Conservation (phyloP, 2,888 invertebrate genomes). For the Deroplatys truncata region DNA sequence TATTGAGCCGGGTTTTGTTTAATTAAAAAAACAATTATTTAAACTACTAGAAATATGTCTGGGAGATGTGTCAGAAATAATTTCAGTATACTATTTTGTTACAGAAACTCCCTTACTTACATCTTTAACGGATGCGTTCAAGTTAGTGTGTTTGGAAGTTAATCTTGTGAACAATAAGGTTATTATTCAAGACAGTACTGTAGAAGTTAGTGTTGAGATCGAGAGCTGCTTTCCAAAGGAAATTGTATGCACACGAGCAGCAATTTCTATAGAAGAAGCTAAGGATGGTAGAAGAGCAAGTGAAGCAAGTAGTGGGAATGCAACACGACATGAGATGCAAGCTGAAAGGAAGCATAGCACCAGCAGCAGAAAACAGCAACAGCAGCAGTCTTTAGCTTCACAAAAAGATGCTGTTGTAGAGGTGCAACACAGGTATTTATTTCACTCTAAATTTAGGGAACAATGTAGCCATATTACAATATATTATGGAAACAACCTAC, state of each 20-base stretch:
- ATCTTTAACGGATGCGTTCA: constrained; percentile 55
- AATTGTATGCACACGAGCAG: constrained; percentile 58
- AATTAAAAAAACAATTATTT: too few relatives aligned
- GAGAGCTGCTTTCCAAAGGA: constrained; percentile 62
- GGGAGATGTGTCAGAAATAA: neutral
- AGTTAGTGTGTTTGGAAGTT: constrained; percentile 51
- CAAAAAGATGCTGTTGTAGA: neutral
- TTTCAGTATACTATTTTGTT: neutral
- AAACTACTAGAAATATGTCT: too few relatives aligned
- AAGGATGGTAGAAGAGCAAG: constrained; percentile 47
- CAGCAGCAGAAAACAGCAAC: neutral
- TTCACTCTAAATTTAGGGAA: neutral
- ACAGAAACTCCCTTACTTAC: constrained; percentile 45
- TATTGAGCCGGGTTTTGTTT: too few relatives aligned
- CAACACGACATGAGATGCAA: neutral
- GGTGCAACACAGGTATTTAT: neutral
- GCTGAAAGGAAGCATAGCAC: neutral
- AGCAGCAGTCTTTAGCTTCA: neutral
- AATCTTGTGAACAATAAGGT: constrained; percentile 51
- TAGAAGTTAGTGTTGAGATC: constrained; percentile 53
- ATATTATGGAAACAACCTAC: too few relatives aligned
- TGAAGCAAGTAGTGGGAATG: neutral
- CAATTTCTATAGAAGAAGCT: constrained; percentile 59
- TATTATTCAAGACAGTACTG: constrained; percentile 55
- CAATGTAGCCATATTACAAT: too few relatives aligned